A percentile compares a stretch with the other conserved stretches of the same genome.
Evolutionary conservation across 2,888 invertebrate genomes (phyloP).

Genomic region (Cremastinae sp.): DNA sequence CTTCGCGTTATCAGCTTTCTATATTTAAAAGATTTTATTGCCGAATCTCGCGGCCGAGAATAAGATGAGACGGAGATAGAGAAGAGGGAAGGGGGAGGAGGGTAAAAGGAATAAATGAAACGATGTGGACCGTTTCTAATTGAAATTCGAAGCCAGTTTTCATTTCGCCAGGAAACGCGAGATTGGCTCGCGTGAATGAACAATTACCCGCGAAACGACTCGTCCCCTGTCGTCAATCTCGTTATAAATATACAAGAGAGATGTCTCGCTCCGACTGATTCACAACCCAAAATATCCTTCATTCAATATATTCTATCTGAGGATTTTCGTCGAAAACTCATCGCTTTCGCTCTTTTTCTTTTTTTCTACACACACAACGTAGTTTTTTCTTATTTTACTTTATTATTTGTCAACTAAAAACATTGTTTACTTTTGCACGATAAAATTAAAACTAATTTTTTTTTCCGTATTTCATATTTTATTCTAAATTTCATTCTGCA

Average conservation of each 20-base stretch:
- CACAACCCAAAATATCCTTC: slow-evolving; percentile 51
- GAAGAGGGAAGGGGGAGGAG: background rate
- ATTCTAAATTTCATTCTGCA: no score
- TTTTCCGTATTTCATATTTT: no score
- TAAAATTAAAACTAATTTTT: no score
- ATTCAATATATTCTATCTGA: slow-evolving; percentile 47
- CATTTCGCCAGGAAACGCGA: slow-evolving; percentile 23
- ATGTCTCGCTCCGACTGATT: slow-evolving; percentile 49
- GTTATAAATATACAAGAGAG: background rate
- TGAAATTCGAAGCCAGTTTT: slow-evolving; percentile 47
- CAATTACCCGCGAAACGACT: slow-evolving; percentile 43
- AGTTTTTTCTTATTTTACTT: background rate
- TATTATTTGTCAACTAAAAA: no score
- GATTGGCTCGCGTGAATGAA: slow-evolving; percentile 20
- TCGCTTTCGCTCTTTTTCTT: background rate
- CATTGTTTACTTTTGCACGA: no score
- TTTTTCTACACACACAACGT: background rate
- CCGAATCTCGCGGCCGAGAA: slow-evolving; percentile 45
- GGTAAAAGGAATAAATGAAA: background rate
- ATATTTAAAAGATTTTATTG: slow-evolving; percentile 34
- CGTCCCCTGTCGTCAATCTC: slow-evolving; percentile 40
- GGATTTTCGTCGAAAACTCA: background rate
- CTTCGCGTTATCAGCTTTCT: slow-evolving; percentile 37
- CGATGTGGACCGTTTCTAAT: slow-evolving; percentile 42
- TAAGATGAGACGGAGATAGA: slow-evolving; percentile 15